Conservation (phyloP, 2,888 invertebrate species). For the Trilocha varians region DNA sequence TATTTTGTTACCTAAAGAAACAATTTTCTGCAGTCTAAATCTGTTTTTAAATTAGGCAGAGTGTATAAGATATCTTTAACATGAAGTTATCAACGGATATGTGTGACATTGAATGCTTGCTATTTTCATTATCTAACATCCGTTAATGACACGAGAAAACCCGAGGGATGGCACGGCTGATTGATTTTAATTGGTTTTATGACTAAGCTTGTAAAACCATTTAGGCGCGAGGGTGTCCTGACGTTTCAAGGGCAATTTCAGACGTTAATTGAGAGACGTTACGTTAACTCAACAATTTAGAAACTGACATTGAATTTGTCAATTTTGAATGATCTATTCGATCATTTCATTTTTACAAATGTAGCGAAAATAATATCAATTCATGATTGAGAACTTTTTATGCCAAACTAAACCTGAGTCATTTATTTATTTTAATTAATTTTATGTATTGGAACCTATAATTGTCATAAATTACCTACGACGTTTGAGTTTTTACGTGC, state of each 20-base stretch:
- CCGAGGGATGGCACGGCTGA: slow-evolving; percentile 30
- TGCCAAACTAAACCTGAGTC: slow-evolving; percentile 17
- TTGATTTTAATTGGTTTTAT: slow-evolving; percentile 52
- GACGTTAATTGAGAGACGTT: slow-evolving; percentile 18
- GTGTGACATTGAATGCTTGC: slow-evolving; percentile 19
- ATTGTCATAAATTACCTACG: slow-evolving; percentile 39
- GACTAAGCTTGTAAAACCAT: slow-evolving; percentile 36
- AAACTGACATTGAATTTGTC: slow-evolving; percentile 12
- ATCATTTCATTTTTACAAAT: too few relatives aligned
- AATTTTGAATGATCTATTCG: too few relatives aligned
- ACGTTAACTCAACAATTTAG: slow-evolving; percentile 17
- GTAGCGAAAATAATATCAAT: too few relatives aligned
- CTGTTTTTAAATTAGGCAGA: too few relatives aligned
- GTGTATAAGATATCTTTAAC: too few relatives aligned
- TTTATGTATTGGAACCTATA: slow-evolving; percentile 31
- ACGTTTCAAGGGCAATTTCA: slow-evolving; percentile 17
- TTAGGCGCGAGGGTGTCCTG: slow-evolving; percentile 24
- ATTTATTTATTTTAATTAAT: slow-evolving; percentile 37
- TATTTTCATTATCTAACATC: slow-evolving; percentile 38
- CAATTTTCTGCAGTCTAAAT: too few relatives aligned
- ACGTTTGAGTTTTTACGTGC: slow-evolving; percentile 34
- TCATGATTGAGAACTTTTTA: too few relatives aligned
- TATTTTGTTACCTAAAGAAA: too few relatives aligned
- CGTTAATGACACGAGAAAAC: slow-evolving; percentile 28
- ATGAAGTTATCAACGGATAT: not conserved